A percentile compares a stretch with the other conserved stretches of the same genome.
Evolutionary conservation across 2,797 vertebrate species (phyloP).

Genomic region (Lophotriccus pileatus): DNA sequence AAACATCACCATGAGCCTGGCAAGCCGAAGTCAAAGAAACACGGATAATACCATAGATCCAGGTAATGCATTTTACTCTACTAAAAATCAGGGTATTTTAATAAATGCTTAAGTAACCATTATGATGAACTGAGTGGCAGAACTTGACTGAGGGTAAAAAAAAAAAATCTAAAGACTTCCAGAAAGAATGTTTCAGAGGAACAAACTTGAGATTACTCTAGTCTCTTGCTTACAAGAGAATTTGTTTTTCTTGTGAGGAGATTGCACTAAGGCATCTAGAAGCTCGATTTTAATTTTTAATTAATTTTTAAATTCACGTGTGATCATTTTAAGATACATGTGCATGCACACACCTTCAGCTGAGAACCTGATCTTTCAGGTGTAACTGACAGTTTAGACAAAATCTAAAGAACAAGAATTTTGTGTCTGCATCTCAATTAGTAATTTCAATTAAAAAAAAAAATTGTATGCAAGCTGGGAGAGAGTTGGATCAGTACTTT

Average conservation of each 20-base stretch:
- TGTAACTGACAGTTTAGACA: not conserved
- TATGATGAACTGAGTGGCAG: not conserved
- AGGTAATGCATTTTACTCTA: slow-evolving; percentile 61
- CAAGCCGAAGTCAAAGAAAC: slow-evolving; percentile 75
- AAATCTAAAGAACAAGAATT: not conserved
- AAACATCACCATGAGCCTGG: slow-evolving; percentile 39
- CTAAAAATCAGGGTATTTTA: not conserved
- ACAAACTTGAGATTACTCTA: not conserved
- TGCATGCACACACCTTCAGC: not conserved
- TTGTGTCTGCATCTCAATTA: not conserved
- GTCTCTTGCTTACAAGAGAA: not conserved
- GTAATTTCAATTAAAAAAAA: not conserved
- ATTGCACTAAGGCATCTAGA: not conserved
- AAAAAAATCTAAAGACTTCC: not conserved
- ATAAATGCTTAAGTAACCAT: not conserved
- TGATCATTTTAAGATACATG: not conserved
- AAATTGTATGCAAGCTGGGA: fast-evolving
- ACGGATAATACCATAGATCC: slow-evolving; percentile 64
- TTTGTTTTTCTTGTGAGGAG: not conserved
- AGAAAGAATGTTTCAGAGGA: not conserved
- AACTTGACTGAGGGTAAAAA: not conserved
- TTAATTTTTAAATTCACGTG: not conserved
- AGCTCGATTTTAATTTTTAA: not conserved
- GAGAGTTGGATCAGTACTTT: not conserved
- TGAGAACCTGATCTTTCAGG: not conserved